Conservation (phyloP, 2,888 invertebrate species). For the Caenorhabditis imperialis region DNA sequence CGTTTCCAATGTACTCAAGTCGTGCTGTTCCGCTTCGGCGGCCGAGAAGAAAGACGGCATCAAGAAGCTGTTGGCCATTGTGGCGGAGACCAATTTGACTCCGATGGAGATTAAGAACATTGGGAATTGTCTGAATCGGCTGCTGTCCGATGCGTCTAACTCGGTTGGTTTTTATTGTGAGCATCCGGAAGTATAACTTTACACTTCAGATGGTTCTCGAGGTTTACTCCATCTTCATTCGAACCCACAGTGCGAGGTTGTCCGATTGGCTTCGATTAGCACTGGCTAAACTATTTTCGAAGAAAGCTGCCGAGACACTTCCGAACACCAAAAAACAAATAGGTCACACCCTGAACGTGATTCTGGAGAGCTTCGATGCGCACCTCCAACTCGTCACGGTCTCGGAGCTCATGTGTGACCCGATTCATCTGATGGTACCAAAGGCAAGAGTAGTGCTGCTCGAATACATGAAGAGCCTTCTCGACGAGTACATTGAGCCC, state of each 20-base stretch:
- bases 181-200: too few relatives aligned
- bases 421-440: conserved; percentile 45
- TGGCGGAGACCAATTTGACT: conserved; percentile 21
- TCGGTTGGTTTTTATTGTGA: conserved; percentile 4
- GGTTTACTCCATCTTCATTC: conserved; percentile 34
- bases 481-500: conserved; percentile 33
- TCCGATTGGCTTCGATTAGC: conserved; percentile 43
- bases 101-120: conserved; percentile 38
- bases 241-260: conserved; percentile 27
- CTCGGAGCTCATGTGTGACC: conserved; percentile 50
- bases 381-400: conserved; percentile 45
- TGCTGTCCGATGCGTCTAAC: conserved; percentile 33
- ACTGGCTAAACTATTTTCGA: conserved; percentile 31
- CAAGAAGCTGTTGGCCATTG: conserved; percentile 30
- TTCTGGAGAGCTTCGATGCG: conserved; percentile 46
- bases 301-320: conserved; percentile 31
- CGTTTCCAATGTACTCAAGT: conserved; percentile 31
- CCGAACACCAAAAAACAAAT: conserved; percentile 43
- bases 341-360: conserved; percentile 21
- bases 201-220: conserved; percentile 31
- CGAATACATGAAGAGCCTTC: conserved; percentile 43
- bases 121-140: conserved; percentile 43
- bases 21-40: conserved; percentile 29
- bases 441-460: conserved; percentile 43
- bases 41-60: conserved; percentile 43